Percentiles rank a stretch among this genome's conserved stretches.
Evolutionary conservation across 2,888 invertebrate genomes (phyloP).

Genomic region (Noctua pronuba): DNA sequence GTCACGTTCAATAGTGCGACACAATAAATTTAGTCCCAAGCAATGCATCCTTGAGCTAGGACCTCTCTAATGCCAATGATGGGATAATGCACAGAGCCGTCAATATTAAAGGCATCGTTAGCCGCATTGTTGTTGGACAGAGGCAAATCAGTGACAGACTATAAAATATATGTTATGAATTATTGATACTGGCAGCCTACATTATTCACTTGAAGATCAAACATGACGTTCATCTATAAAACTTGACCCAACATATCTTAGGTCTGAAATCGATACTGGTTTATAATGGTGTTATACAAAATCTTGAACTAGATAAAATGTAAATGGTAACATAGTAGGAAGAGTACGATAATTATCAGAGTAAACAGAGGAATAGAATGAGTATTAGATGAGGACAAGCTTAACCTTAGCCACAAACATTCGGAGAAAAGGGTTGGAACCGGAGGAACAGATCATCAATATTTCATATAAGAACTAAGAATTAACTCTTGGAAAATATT

Average conservation of each 20-base stretch:
- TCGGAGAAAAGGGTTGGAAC: background rate
- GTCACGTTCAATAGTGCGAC: constrained; percentile 65
- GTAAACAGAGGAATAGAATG: background rate
- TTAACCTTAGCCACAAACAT: background rate
- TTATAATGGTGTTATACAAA: too few relatives aligned
- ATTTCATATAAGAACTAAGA: background rate
- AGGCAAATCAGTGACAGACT: constrained; percentile 20
- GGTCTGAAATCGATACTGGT: background rate
- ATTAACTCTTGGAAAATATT: background rate
- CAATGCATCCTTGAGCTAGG: constrained; percentile 70
- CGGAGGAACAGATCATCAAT: too few relatives aligned
- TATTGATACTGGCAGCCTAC: background rate
- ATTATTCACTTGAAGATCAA: constrained; percentile 6
- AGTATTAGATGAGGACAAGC: background rate
- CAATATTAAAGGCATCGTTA: constrained; percentile 69
- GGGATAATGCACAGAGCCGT: constrained; percentile 69
- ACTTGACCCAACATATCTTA: background rate
- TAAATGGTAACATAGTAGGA: background rate
- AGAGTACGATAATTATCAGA: background rate
- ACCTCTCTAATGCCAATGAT: constrained; percentile 77
- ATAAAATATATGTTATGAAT: constrained; percentile 12
- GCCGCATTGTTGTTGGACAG: constrained; percentile 54
- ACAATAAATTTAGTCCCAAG: constrained; percentile 59
- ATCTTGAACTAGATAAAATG: background rate
- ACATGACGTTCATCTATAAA: constrained; percentile 3